Evolutionary conservation across 1,140 invertebrate species (phyloP), one percentile per base, ranked within the genome.

Genomic region (Reticulitermes speratus): DNA sequence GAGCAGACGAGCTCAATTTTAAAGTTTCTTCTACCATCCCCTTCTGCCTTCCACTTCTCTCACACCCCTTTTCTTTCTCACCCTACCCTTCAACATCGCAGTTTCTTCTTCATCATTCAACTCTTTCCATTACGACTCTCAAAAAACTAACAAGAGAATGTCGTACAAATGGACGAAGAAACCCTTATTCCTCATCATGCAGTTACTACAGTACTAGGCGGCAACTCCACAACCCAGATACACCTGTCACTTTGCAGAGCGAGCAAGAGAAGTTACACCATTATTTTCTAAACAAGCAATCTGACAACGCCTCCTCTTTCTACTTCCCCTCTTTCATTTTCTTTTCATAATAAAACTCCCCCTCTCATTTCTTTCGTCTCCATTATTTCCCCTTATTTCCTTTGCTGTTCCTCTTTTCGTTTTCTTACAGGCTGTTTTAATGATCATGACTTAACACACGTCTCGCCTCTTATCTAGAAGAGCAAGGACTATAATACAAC

Each of bases 21-120:
- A 75, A 75, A 75, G 65, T 75, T 75, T 75, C 65, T 75, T 75
- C 65, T 6, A 75, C 25, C 65, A 9, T 75, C 25, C 65, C 65
- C 65, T 25, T 75, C 65, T 55, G 52, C n/a, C n/a, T 75, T 30
- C 65, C n/a, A 75, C n/a, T n/a, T 75, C 65, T 75, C 65, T 75
- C n/a, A 75, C 65, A 75, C 65, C 65, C 65, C 65, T 11, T 75
- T 75, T 75, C 65, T 30, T 14, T 30, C 25, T 75, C 65, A n/a
- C 65, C 59, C 21, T 65, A 23, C 59, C 59, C 59, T 65, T 65
- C 59, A 65, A 23, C 59, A n/a, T 65, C 59, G 7, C 65, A 75
- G 65, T 75, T 30, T 75, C 65, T 75, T 75, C 65, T 75, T 75
- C 65, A 75, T 75, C 65, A 75, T 75, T 75, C 65, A 75, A 75